Evolutionary conservation across 1,140 invertebrate species (phyloP), one percentile per base, ranked within the genome.

Genomic region (Cydia splendana): DNA sequence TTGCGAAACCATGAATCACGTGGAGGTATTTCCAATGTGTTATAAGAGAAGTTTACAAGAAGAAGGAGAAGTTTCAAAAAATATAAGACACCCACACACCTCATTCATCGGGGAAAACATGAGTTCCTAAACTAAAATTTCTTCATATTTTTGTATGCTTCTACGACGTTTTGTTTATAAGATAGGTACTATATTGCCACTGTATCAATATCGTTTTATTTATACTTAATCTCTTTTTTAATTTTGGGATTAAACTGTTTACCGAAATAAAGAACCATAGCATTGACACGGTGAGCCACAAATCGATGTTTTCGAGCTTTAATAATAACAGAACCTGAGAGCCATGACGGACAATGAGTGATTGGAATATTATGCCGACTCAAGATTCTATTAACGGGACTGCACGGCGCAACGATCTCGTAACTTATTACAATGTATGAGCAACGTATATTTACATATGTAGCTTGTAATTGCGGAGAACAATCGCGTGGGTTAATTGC

Each of bases 301-400:
- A 62, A 62, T 62, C 57, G 57, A 62, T 24, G 57, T 71, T 71
- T 38, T 71, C 34, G 34, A 71, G 28, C 79, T 75, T 80, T 76
- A 67, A 76, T 76, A 77, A 78, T 80, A 82, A 76, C 75, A 78
- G 81, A 78, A 77, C 78, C 75, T 77, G 83, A 79, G 79, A 38
- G 83, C 85, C 87, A 77, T 89, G 86, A 89, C 88, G 79, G 78
- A 87, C 77, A 79, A 85, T 87, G 84, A 88, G 82, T 87, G 86
- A 89, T 88, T 84, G 77, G 78, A 79, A 82, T 79, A 86, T 87
- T 88, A 89, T 85, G 77, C 75, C 71, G 79, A 76, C 82, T 85
- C 79, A 81, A 82, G 79, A 86, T 82, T 86, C 81, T 87, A 86
- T 86, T 88, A 90, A 90, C 87, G 85, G 87, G 84, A 86, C 83